phyloP scores from a whole-genome alignment of 2,888 invertebrate genomes.

The Troilus luridus region DNA sequence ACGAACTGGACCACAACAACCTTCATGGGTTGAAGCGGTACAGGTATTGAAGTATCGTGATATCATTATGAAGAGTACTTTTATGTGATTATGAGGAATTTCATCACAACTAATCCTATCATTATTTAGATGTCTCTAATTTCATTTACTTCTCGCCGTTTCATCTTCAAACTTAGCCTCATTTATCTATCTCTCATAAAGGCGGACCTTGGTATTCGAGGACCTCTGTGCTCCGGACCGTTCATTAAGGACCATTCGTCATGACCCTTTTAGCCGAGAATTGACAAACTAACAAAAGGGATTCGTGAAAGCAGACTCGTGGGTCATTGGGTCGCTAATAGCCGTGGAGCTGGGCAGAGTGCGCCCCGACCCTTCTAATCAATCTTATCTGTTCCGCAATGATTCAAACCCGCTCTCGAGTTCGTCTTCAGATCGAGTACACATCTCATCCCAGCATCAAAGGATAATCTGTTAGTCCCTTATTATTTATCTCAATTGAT shows the following conservation, averaged over 20 bases:
- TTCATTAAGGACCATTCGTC: constrained; percentile 49
- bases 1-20: no score
- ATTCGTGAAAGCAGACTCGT: background rate
- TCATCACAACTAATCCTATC: no score
- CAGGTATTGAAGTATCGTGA: no score
- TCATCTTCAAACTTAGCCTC: background rate
- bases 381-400: constrained; percentile 34
- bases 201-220: background rate
- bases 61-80: no score
- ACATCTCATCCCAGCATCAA: background rate
- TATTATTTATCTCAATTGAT: background rate
- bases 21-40: no score
- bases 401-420: background rate
- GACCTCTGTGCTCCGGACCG: background rate
- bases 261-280: constrained; percentile 30
- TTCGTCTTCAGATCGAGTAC: background rate
- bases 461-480: background rate
- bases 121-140: background rate
- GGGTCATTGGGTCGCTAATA: constrained; percentile 34
- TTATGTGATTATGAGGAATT: no score
- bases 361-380: background rate
- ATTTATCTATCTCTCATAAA: background rate
- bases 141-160: background rate
- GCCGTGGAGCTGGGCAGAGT: background rate
- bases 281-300: constrained; percentile 41